These are phyloP conservation scores for Eudasyphora cyanicolor DNA, from an alignment of 2,888 invertebrate genomes.

Conservation along the genomic window DNA sequence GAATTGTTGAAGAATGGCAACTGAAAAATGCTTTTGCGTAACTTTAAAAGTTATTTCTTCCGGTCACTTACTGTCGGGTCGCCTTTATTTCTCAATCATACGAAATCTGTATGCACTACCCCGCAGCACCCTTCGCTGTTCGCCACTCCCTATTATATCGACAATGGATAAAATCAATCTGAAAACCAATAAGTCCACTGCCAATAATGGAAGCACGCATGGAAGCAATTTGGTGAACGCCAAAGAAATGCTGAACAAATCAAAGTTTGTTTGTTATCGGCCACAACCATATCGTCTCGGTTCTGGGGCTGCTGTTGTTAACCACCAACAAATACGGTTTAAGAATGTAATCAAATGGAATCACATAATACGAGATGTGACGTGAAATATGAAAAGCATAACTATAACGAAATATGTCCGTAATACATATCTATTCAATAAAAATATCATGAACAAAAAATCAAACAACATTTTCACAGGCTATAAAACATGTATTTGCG, in stretches of 20 bases:
- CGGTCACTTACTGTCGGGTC: conserved; percentile 31
- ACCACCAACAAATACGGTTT: conserved; percentile 44
- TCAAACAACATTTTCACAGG: conserved; percentile 43
- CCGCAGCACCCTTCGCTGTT: background rate
- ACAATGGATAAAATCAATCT: conserved; percentile 12
- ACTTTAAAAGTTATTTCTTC: conserved; percentile 11
- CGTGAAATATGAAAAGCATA: conserved; percentile 16
- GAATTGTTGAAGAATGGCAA: background rate
- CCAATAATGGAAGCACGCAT: conserved; percentile 52
- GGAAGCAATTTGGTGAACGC: conserved; percentile 36
- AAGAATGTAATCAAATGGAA: conserved; percentile 54
- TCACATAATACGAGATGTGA: conserved; percentile 24
- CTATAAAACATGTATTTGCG: conserved; percentile 36
- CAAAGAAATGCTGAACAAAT: conserved; percentile 37
- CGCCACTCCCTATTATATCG: too few relatives aligned
- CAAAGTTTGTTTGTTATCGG: conserved; percentile 23
- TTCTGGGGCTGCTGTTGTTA: background rate
- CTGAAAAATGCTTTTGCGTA: background rate
- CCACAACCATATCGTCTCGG: background rate
- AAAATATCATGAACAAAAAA: conserved; percentile 20
- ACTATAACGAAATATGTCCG: conserved; percentile 31
- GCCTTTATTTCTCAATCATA: background rate
- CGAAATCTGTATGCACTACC: background rate
- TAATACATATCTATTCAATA: conserved; percentile 12
- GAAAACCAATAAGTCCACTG: conserved; percentile 40